A percentile compares a stretch with the other conserved stretches of the same genome.
phyloP scores from a whole-genome alignment of 2,888 invertebrate species.

The Steromphala cineraria region DNA sequence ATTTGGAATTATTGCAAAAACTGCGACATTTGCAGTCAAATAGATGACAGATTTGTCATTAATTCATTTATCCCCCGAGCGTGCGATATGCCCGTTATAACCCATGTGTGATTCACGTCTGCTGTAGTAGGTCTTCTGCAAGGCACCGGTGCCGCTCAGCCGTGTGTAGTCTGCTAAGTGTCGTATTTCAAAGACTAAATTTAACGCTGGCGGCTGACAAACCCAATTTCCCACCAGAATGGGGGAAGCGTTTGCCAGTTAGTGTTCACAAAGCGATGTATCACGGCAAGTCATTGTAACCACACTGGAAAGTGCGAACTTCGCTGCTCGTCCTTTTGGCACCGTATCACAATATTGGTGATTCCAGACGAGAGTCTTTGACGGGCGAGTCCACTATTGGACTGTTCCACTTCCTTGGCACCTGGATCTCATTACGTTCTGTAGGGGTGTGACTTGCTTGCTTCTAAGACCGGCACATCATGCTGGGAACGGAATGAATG shows the following conservation, averaged over 20 bases:
- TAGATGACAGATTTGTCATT: background rate
- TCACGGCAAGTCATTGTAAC: background rate
- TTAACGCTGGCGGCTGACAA: conserved; percentile 11
- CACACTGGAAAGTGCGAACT: background rate
- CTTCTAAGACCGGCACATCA: background rate
- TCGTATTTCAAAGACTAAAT: conserved; percentile 18
- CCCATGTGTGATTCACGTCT: background rate
- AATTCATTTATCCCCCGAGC: too few species aligned
- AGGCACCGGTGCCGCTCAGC: background rate
- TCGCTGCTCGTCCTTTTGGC: background rate
- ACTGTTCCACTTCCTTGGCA: background rate
- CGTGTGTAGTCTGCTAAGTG: background rate
- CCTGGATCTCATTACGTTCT: background rate
- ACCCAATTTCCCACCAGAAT: background rate
- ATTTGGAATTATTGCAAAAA: too few species aligned
- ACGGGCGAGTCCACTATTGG: conserved; percentile 10
- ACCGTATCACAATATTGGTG: background rate
- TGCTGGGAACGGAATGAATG: background rate
- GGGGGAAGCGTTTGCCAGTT: background rate
- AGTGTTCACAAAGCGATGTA: background rate
- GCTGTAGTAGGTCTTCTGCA: background rate
- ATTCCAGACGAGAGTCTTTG: background rate
- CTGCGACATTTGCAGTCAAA: too few species aligned
- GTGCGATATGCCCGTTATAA: background rate
- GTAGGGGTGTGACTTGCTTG: conserved; percentile 13